These are phyloP conservation scores for Schlechtendalia chinensis DNA, from an alignment of 1,140 invertebrate genomes.

Conservation along the genomic window DNA sequence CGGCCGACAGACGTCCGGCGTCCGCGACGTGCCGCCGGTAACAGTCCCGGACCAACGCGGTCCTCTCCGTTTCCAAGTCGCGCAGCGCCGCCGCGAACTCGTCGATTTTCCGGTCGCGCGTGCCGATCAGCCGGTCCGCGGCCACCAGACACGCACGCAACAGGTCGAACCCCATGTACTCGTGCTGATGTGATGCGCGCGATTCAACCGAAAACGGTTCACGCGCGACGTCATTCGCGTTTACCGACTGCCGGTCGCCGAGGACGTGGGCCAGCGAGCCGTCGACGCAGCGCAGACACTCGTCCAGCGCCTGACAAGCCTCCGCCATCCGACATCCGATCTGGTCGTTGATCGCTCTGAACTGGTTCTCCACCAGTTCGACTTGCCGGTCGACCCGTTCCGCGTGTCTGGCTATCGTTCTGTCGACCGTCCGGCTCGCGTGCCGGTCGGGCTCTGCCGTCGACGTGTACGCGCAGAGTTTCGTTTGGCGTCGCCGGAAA, in stretches of 20 bases:
- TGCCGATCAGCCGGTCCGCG: neutral
- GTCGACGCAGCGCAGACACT: neutral
- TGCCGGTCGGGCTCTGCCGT: neutral
- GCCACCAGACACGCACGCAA: neutral
- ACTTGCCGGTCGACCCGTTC: neutral
- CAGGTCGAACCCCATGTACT: neutral
- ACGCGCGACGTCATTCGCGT: no score
- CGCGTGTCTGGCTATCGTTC: neutral
- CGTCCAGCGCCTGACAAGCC: neutral
- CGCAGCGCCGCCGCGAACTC: neutral
- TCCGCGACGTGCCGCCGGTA: neutral
- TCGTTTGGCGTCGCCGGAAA: no score
- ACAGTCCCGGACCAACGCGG: neutral
- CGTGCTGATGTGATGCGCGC: neutral
- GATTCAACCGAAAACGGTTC: no score
- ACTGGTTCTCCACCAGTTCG: neutral
- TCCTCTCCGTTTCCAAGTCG: slow-evolving; percentile 14
- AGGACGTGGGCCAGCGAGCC: neutral
- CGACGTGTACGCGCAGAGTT: no score
- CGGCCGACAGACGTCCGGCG: neutral
- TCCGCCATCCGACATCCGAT: slow-evolving; percentile 4
- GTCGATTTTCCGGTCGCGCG: neutral
- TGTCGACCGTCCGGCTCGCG: neutral
- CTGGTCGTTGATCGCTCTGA: slow-evolving; percentile 1
- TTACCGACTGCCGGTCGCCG: neutral